Evolutionary conservation across 2,113 vertebrate species (phyloP), one percentile per base, ranked within the genome.

Genomic region (Neotoma lepida): DNA sequence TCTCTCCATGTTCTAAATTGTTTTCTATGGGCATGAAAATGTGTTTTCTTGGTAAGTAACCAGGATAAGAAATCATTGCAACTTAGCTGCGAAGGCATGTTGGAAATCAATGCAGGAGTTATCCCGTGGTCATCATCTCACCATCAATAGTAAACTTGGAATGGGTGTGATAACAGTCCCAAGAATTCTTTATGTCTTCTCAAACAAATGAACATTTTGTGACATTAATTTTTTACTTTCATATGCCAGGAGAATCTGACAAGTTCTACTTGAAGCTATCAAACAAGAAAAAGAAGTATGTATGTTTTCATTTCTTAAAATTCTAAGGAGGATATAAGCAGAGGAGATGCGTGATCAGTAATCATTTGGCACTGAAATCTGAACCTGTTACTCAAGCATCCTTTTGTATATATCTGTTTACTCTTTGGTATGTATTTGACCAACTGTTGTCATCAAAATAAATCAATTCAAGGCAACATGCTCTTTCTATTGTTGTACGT

Each of bases 161-260:
- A 49, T 68, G 1, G 30, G n/a, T 61, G 49, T 86, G 18, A 73
- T 90, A 93, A 61, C 17, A 64, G 70, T 9, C 0, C 49, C 46
- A 58, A 15, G 82, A 58, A 68, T 35, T 18, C 63, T 78, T 49
- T 4, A 4, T 88, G 92, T 86, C 56, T 10, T 24, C n/a, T 7
- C 73, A 74, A n/a, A 94, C 28, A 95, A 87, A 94, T 89, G 56
- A 94, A 49, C 56, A 9, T 4, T 82, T 94, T 63, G 33, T 82
- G 41, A 30, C 54, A 46, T 81, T 81, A 87, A 8, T 51, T 20
- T 4, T 70, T n/a, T 68, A n/a, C 33, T 41, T 39, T 54, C 5
- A 30, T 41, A 6, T 88, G 24, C n/a, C 51, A 51, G 24, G 22
- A 87, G 7, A 87, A 71, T 17, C 2, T 54, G 7, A 73, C 0